A percentile compares a stretch with the other conserved stretches of the same genome.
phyloP scores from a whole-genome alignment of 1,140 invertebrate species.

The Aphelenchoides fujianensis region DNA sequence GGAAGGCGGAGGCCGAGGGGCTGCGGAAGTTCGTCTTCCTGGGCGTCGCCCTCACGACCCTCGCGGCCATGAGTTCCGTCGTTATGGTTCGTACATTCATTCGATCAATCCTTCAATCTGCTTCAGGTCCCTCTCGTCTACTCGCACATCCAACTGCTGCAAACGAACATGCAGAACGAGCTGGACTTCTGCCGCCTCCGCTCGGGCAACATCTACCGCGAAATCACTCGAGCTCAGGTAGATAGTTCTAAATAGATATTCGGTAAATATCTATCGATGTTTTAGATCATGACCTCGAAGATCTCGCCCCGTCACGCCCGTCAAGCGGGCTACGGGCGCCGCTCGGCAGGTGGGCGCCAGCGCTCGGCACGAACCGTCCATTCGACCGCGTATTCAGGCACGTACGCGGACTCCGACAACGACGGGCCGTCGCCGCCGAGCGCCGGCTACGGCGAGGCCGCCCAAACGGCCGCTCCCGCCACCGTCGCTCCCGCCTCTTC shows the following conservation, averaged over 20 bases:
- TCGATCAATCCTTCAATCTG: no score
- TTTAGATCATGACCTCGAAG: conserved; percentile 20
- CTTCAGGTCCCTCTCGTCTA: conserved; percentile 50
- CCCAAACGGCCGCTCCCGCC: no score
- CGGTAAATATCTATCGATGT: neutral
- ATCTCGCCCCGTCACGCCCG: conserved; percentile 26
- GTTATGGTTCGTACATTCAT: conserved; percentile 48
- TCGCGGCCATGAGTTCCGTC: conserved; percentile 1
- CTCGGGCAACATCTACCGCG: conserved; percentile 48
- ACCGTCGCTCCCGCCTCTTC: no score
- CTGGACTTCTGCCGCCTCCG: conserved; percentile 53
- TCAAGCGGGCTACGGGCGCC: conserved; percentile 45
- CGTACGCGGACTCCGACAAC: no score
- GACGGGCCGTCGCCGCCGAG: no score
- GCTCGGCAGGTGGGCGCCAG: conserved; percentile 14
- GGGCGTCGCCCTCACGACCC: conserved; percentile 19
- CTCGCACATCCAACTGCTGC: conserved; percentile 55
- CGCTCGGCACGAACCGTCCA: no score
- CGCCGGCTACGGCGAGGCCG: no score
- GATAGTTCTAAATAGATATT: neutral
- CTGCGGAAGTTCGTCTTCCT: conserved; percentile 1
- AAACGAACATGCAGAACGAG: conserved; percentile 53
- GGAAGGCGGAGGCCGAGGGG: conserved; percentile 1
- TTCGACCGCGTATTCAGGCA: no score
- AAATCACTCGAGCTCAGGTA: conserved; percentile 49